Evolutionary conservation across 2,888 invertebrate genomes (phyloP).

Genomic region (Eustalomyia histrio): DNA sequence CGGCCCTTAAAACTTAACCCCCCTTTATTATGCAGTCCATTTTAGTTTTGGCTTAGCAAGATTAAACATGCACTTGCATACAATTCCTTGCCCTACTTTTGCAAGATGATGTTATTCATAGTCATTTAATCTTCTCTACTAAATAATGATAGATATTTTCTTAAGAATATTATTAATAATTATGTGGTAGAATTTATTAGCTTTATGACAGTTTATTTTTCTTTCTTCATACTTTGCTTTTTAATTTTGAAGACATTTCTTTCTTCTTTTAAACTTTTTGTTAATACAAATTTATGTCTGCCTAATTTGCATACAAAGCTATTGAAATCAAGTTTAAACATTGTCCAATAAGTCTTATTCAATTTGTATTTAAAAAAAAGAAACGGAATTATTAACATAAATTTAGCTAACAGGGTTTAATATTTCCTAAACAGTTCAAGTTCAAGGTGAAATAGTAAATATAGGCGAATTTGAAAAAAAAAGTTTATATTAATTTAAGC

Average conservation of each 20-base stretch:
- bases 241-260: not conserved
- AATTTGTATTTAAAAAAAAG: not conserved
- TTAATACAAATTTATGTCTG: not conserved
- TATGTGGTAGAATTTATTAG: slow-evolving; percentile 20
- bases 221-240: not conserved
- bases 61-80: too few species aligned
- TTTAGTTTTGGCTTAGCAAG: too few species aligned
- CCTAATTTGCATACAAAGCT: slow-evolving; percentile 49
- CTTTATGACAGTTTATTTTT: not conserved
- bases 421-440: slow-evolving; percentile 33
- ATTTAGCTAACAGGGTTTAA: slow-evolving; percentile 23
- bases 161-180: slow-evolving; percentile 20
- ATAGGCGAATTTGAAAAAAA: not conserved
- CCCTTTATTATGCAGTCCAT: too few species aligned
- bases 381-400: slow-evolving; percentile 41
- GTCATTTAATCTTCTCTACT: slow-evolving; percentile 9
- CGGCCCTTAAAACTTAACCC: too few species aligned
- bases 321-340: not conserved
- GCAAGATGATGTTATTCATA: slow-evolving; percentile 15
- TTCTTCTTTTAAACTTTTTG: not conserved
- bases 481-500: not conserved
- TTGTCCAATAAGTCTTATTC: slow-evolving; percentile 1
- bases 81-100: not conserved
- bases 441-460: slow-evolving; percentile 39
- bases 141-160: slow-evolving; percentile 5